A percentile compares a stretch with the other conserved stretches of the same genome.
phyloP scores from a whole-genome alignment of 1,140 invertebrate genomes.

The Microplitis demolitor region DNA sequence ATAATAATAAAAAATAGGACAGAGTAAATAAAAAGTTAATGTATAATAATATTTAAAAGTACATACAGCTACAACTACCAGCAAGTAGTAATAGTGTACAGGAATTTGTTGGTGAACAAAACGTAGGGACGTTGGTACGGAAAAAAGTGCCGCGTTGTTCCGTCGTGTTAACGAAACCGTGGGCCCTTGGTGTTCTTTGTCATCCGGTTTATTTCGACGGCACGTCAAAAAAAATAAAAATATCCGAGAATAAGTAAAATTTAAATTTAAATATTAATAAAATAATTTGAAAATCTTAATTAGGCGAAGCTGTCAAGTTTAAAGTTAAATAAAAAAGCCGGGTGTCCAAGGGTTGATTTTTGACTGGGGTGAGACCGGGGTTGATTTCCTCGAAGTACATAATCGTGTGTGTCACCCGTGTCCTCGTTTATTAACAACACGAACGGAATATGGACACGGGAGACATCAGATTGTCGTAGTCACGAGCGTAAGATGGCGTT shows the following conservation, averaged over 20 bases:
- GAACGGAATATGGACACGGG: constrained; percentile 45
- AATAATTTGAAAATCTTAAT: no score
- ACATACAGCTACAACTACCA: not conserved
- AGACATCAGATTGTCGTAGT: constrained; percentile 28
- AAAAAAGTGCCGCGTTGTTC: constrained; percentile 38
- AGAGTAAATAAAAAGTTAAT: no score
- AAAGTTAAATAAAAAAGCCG: no score
- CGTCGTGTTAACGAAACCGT: not conserved
- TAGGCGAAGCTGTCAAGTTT: no score
- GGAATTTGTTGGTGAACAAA: constrained; percentile 39
- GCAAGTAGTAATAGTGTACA: not conserved
- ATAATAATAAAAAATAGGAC: no score
- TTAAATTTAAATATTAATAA: no score
- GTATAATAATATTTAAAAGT: no score
- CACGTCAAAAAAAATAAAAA: not conserved
- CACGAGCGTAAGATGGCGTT: constrained; percentile 47
- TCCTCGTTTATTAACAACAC: constrained; percentile 33
- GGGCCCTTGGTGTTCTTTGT: constrained; percentile 7
- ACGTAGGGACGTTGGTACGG: constrained; percentile 28
- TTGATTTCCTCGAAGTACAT: constrained; percentile 34
- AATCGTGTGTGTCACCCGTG: not conserved
- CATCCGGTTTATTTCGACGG: not conserved
- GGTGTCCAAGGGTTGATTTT: not conserved
- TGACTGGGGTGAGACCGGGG: constrained; percentile 14
- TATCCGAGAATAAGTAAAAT: not conserved